These are phyloP conservation scores for Thecophora atra DNA, from an alignment of 2,888 invertebrate genomes.

Conservation along the genomic window DNA sequence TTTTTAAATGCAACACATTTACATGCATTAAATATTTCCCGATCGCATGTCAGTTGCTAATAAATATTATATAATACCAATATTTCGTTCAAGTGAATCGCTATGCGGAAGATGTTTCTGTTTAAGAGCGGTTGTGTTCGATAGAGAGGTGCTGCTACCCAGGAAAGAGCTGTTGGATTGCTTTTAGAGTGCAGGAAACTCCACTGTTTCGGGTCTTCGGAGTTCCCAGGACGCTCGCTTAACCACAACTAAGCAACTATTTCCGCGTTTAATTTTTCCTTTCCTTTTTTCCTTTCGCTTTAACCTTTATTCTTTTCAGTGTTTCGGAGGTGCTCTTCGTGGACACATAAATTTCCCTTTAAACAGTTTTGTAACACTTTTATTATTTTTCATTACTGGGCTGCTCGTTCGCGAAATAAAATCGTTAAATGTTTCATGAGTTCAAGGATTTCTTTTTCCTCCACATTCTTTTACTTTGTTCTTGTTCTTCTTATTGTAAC, in stretches of 20 bases:
- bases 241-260: too few relatives aligned
- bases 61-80: slow-evolving; percentile 51
- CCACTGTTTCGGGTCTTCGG: slow-evolving; percentile 5
- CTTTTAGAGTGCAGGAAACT: slow-evolving; percentile 38
- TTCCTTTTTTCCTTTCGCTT: too few relatives aligned
- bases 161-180: slow-evolving; percentile 28
- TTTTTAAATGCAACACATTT: slow-evolving; percentile 24
- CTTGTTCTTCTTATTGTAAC: too few relatives aligned
- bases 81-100: slow-evolving; percentile 18
- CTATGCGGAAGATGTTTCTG: not conserved
- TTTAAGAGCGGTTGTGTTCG: too few relatives aligned
- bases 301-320: too few relatives aligned
- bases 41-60: slow-evolving; percentile 56
- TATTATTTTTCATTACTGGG: slow-evolving; percentile 30
- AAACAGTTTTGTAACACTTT: slow-evolving; percentile 40
- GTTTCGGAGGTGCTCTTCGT: slow-evolving; percentile 4
- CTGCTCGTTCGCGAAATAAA: not conserved
- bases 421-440: slow-evolving; percentile 36
- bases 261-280: too few relatives aligned
- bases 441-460: slow-evolving; percentile 22
- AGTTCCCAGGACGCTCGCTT: not conserved
- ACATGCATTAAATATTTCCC: slow-evolving; percentile 54
- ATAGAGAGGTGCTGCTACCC: not conserved
- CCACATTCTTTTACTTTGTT: too few relatives aligned
- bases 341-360: slow-evolving; percentile 36